A percentile compares a stretch with the other conserved stretches of the same genome.
Conservation (phyloP, 2,888 invertebrate species). For the Matsumyia berberina region DNA sequence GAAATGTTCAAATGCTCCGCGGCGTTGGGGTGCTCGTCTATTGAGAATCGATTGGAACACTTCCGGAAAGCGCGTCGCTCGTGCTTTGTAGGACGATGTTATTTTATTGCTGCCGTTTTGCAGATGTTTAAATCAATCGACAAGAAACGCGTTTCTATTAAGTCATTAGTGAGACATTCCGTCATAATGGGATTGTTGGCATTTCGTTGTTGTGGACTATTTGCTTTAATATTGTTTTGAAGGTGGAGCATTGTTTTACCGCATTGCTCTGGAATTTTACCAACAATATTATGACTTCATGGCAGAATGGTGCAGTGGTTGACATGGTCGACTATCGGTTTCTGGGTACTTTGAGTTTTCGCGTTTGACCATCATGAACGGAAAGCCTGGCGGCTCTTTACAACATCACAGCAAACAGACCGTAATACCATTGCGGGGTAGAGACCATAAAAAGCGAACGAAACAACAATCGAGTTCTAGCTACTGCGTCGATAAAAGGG, state of each 20-base stretch:
- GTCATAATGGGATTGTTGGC: constrained; percentile 49
- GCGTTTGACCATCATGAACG: constrained; percentile 36
- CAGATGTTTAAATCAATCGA: constrained; percentile 56
- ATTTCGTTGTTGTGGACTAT: constrained; percentile 18
- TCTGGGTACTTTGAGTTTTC: constrained; percentile 24
- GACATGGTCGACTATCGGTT: constrained; percentile 22
- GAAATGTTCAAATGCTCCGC: background rate
- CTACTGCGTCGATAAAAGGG: constrained; percentile 14
- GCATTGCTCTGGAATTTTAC: constrained; percentile 44
- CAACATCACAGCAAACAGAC: constrained; percentile 20
- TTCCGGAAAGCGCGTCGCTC: constrained; percentile 14
- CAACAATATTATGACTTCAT: constrained; percentile 41
- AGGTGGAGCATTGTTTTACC: constrained; percentile 20
- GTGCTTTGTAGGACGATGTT: background rate
- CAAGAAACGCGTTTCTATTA: constrained; percentile 53
- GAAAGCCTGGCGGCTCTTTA: constrained; percentile 7
- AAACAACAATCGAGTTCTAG: background rate
- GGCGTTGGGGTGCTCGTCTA: constrained; percentile 3
- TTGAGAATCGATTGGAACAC: constrained; percentile 15
- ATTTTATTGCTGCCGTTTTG: constrained; percentile 36
- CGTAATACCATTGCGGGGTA: constrained; percentile 7
- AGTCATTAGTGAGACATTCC: constrained; percentile 37
- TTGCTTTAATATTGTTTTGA: constrained; percentile 46
- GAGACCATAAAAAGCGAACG: constrained; percentile 25
- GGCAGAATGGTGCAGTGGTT: constrained; percentile 6